Evolutionary conservation across 37 sponge, comb jelly and placozoan genomes (phyloP).

Genomic region (Chondrosia reniformis): DNA sequence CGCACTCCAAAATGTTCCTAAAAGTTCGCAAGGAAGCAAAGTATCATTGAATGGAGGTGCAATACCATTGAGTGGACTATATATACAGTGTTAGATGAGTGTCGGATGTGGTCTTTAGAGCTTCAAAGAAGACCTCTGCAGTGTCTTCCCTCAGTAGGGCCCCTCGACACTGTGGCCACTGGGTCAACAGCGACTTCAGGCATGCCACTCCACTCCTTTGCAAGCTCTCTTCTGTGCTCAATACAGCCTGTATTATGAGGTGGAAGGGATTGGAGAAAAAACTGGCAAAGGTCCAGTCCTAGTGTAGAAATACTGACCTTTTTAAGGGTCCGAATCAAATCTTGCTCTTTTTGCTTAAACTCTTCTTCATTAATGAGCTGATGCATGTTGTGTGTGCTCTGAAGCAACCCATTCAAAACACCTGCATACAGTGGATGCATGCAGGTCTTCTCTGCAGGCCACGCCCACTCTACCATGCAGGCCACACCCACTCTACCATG

Average conservation of each 20-base stretch:
- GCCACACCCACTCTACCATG: no score
- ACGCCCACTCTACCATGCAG: no score
- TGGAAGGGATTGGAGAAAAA: background rate
- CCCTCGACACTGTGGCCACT: constrained; percentile 30
- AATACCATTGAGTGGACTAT: background rate
- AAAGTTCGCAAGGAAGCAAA: background rate
- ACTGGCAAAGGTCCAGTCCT: background rate
- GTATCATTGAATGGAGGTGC: background rate
- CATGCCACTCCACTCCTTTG: constrained; percentile 64
- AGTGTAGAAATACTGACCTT: no score
- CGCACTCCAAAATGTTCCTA: background rate
- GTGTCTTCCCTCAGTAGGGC: constrained; percentile 57
- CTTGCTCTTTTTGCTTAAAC: no score
- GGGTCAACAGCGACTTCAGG: constrained; percentile 38
- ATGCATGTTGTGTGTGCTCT: no score
- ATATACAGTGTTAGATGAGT: background rate
- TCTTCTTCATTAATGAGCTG: no score
- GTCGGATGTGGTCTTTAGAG: constrained; percentile 32
- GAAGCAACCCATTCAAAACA: no score
- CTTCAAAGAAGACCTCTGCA: constrained; percentile 74
- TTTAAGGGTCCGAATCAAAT: no score
- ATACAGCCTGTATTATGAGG: constrained; percentile 32
- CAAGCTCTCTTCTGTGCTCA: constrained; percentile 44
- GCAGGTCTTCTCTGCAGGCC: no score
- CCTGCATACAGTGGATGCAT: no score